Evolutionary conservation across 2,888 invertebrate species (phyloP), one percentile per base, ranked within the genome.

Genomic region (Oligia strigilis): DNA sequence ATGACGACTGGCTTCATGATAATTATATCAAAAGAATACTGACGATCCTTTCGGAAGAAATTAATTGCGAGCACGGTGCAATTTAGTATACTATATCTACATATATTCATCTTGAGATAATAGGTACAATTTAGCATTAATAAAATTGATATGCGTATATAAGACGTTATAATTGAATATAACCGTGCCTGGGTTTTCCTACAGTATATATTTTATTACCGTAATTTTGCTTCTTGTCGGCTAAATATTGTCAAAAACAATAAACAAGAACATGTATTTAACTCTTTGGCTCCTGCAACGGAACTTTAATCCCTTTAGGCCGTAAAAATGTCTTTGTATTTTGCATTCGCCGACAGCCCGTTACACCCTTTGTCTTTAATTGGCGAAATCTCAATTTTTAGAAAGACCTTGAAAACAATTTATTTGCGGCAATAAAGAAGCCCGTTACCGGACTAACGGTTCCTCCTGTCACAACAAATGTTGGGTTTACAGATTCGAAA

Each of bases 351-450:
- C 84, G 85, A 77, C 72, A 81, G 77, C n/a, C 86, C 82, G 78
- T 88, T 84, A 82, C 67, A 87, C 77, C 84, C 75, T 81, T 89
- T 89, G 88, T 88, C 67, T 84, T 80, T 81, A 87, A 89, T 89
- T 89, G 82, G 87, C 82, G 60, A 89, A 88, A 81, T 83, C 70
- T 76, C 29, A 81, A 77, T 79, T 81, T 82, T 84, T 81, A 72
- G 80, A 86, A 79, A 72, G 80, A 77, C 70, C 58, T 80, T 81
- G 81, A 58, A 77, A 81, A 90, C 75, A 83, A 87, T 89, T 94
- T 94, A 92, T 94, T 93, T 90, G 90, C 90, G 86, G 93, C 90
- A 94, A 94, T 96, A 95, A 95, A 92, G 88, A 91, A 91, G 84
- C 93, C 93, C 92, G 93, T 94, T 90, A 90, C 86, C 84, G 88